phyloP scores from a whole-genome alignment of 2,113 vertebrate genomes.

The Micronycteris hirsuta region DNA sequence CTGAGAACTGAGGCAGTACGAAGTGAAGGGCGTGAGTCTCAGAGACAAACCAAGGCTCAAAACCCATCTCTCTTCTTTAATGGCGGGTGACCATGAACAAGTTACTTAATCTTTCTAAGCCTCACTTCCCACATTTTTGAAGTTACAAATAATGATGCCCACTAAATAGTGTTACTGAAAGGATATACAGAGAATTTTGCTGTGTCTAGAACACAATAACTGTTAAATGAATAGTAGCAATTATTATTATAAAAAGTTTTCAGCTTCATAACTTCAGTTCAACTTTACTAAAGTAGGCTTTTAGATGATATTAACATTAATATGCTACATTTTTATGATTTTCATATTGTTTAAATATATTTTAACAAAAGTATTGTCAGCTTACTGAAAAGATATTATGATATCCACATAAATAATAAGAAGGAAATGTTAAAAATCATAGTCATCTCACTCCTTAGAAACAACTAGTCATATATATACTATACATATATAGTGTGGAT shows the following conservation, averaged over 20 bases:
- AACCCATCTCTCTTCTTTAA: background rate
- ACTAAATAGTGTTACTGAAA: background rate
- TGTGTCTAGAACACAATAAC: background rate
- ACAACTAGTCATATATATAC: background rate
- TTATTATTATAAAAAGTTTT: background rate
- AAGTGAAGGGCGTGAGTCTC: background rate
- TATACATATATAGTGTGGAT: too few species aligned
- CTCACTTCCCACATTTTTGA: background rate
- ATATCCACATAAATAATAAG: background rate
- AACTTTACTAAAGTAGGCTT: background rate
- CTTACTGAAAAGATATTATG: background rate
- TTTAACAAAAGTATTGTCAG: background rate
- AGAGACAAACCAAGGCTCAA: background rate
- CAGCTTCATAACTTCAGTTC: background rate
- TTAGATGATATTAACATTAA: background rate
- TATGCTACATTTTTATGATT: background rate
- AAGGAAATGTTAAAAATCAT: background rate
- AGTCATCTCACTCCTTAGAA: background rate
- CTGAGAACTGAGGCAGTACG: background rate
- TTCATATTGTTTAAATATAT: background rate
- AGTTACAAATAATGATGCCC: background rate
- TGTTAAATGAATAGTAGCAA: background rate
- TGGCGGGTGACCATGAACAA: background rate
- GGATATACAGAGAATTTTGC: background rate
- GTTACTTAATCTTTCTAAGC: too few species aligned